Evolutionary conservation across 2,797 vertebrate genomes (phyloP), one percentile per base, ranked within the genome.

Genomic region (Cetoscarus ocellatus): DNA sequence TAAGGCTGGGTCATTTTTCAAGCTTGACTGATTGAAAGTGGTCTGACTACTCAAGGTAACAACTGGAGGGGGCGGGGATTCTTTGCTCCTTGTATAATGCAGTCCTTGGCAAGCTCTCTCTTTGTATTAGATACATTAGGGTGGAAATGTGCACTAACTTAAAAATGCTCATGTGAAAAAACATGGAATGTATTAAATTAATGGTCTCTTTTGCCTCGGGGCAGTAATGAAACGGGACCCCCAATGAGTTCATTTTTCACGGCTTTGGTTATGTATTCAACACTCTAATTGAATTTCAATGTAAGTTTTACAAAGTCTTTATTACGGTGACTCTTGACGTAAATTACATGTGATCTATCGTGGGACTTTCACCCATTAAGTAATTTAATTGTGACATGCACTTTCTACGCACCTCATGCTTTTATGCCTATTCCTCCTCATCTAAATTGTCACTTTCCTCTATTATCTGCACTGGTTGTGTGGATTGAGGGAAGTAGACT

Each of bases 271-370:
- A 94, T 94, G 93, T 88, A 92, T 93, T 94, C 93, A 95, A 93
- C 92, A 92, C 91, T 88, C 92, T 95, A 94, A 95, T 95, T 95
- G 94, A 94, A 95, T 95, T 95, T 94, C 92, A 93, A 87, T 95
- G 94, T 95, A 94, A 94, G 90, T 94, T 94, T 91, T 91, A 94
- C 91, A 92, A 95, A 95, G 93, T 94, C 93, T 94, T 94, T 94
- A 95, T 94, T 94, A 93, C 88, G 61, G 80, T 79, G 90, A 89
- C 86, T 92, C 89, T 94, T 95, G 93, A 94, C 94, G 93, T 92
- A 94, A 94, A 95, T 94, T 91, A 84, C 86, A 92, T 92, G 93
- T 94, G 93, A 95, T 94, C 91, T 89, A 88, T 92, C 76, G 73
- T 54, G 91, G 91, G 91, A 94, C 89, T 83, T 91, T 93, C 79